Conservation (phyloP, 2,797 vertebrate species). For the Tinamus major region DNA sequence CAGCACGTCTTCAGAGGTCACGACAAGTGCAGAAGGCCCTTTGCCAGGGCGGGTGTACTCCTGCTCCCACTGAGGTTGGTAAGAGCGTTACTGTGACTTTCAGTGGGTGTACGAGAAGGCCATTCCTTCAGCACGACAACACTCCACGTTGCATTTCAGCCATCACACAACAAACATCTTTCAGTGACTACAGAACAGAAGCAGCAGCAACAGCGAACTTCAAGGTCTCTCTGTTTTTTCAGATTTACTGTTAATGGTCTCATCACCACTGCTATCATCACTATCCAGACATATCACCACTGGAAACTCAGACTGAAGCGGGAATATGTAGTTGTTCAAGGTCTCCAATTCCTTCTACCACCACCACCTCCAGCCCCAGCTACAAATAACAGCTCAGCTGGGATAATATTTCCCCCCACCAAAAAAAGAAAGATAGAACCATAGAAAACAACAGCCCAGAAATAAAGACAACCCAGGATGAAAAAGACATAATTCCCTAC, state of each 20-base stretch:
- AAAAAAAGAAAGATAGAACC: not conserved
- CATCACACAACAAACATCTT: slow-evolving; percentile 30
- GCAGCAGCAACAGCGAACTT: slow-evolving; percentile 23
- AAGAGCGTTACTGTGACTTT: slow-evolving; percentile 22
- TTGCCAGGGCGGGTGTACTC: not conserved
- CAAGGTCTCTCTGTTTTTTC: slow-evolving; percentile 34
- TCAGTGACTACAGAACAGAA: slow-evolving; percentile 24
- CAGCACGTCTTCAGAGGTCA: slow-evolving; percentile 45
- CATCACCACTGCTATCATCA: not conserved
- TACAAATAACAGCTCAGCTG: slow-evolving; percentile 62
- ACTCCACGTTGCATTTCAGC: slow-evolving; percentile 14
- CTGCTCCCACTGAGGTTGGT: not conserved
- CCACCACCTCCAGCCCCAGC: not conserved
- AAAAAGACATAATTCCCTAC: slow-evolving; percentile 52
- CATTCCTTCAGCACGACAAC: not conserved
- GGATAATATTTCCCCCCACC: not conserved
- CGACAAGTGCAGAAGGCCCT: slow-evolving; percentile 25
- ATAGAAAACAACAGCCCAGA: not conserved
- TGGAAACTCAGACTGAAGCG: slow-evolving; percentile 17
- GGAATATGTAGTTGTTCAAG: slow-evolving; percentile 24
- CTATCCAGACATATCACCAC: not conserved
- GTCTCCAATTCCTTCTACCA: slow-evolving; percentile 1
- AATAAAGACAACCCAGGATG: slow-evolving; percentile 47
- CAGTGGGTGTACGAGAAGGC: slow-evolving; percentile 18
- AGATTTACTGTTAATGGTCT: not conserved